phyloP scores from a whole-genome alignment of 2,113 vertebrate genomes.

The Grus americana region DNA sequence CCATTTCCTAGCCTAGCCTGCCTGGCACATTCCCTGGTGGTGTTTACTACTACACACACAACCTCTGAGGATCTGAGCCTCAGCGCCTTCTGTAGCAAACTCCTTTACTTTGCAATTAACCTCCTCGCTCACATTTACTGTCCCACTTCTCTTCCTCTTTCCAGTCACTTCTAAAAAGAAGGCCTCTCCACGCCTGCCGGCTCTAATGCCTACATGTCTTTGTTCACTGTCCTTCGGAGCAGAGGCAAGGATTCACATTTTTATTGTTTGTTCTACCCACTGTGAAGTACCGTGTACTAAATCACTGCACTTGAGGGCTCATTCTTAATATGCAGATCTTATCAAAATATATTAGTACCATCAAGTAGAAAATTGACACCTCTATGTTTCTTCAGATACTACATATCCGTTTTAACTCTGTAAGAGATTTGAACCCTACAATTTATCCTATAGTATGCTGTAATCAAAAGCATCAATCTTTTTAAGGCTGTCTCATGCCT shows the following conservation, averaged over 20 bases:
- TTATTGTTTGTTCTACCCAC: background rate
- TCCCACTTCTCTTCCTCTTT: background rate
- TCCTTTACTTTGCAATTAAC: slow-evolving; percentile 37
- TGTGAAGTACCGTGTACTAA: background rate
- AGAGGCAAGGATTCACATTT: background rate
- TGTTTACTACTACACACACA: background rate
- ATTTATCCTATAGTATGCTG: background rate
- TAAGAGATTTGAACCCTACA: background rate
- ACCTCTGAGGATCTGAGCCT: background rate
- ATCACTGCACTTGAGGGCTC: background rate
- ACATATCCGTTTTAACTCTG: background rate
- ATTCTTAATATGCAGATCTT: slow-evolving; percentile 51
- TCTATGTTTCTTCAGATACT: slow-evolving; percentile 15
- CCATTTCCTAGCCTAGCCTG: background rate
- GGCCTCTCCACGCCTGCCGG: background rate
- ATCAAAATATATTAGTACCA: slow-evolving; percentile 43
- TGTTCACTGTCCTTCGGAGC: slow-evolving; percentile 2
- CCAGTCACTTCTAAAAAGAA: background rate
- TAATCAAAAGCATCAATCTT: slow-evolving; percentile 23
- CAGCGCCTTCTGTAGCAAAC: background rate
- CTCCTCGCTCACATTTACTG: background rate
- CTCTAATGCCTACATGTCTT: background rate
- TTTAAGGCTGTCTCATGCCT: background rate
- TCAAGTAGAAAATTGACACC: slow-evolving; percentile 27
- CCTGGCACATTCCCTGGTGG: background rate